phyloP scores from a whole-genome alignment of 2,113 vertebrate genomes.

The Nycticryphes semicollaris region DNA sequence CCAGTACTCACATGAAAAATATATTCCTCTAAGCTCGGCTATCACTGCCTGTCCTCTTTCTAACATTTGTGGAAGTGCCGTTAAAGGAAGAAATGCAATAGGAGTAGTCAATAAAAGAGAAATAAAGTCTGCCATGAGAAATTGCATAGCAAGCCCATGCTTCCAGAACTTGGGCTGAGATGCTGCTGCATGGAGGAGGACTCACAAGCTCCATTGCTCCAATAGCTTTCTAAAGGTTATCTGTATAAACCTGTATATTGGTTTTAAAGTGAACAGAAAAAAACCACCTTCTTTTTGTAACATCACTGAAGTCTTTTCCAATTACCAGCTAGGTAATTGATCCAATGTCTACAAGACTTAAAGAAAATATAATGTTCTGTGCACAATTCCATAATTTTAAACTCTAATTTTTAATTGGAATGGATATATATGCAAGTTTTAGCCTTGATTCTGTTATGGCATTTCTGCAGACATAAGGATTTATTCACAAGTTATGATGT shows the following conservation, averaged over 20 bases:
- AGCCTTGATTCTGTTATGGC: not conserved
- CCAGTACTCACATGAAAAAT: not conserved
- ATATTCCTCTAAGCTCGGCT: not conserved
- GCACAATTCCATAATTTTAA: not conserved
- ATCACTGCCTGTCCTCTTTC: not conserved
- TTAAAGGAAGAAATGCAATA: conserved; percentile 6
- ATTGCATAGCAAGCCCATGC: not conserved
- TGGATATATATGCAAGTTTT: not conserved
- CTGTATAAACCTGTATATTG: not conserved
- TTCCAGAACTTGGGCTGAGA: not conserved
- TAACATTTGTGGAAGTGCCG: not conserved
- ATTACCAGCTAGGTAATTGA: not conserved
- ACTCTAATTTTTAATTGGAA: not conserved
- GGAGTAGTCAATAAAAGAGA: not conserved
- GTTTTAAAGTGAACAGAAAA: not conserved
- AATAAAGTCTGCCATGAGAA: conserved; percentile 13
- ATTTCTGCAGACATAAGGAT: not conserved
- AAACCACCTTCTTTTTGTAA: not conserved
- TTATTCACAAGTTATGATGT: not conserved
- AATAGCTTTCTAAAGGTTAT: not conserved
- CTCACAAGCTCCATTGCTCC: not conserved
- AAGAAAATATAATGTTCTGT: not conserved
- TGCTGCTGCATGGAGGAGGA: not conserved
- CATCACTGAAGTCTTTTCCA: not conserved
- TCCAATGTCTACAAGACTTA: not conserved